These are phyloP conservation scores for Empis livida DNA, from an alignment of 2,888 invertebrate species.

Conservation along the genomic window DNA sequence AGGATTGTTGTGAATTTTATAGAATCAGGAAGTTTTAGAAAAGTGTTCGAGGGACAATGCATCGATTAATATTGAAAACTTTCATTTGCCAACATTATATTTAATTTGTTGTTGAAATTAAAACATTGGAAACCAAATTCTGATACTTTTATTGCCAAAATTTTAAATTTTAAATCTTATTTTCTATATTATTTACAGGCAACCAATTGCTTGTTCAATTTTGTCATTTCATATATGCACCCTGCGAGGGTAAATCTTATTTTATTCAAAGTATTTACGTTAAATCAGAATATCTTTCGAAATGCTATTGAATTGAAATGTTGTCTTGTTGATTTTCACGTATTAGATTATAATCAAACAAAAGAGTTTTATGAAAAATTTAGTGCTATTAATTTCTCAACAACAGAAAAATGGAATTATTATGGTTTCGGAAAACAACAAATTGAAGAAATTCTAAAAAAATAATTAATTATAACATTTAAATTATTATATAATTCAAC, in stretches of 20 bases:
- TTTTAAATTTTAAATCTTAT: too few relatives aligned
- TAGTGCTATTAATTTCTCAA: constrained; percentile 54
- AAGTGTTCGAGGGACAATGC: too few relatives aligned
- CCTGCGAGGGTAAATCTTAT: constrained; percentile 68
- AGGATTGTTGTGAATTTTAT: too few relatives aligned
- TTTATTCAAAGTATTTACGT: constrained; percentile 83
- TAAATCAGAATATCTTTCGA: constrained; percentile 40
- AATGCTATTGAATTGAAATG: constrained; percentile 41
- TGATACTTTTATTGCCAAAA: too few relatives aligned
- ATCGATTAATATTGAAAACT: too few relatives aligned
- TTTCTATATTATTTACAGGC: constrained; percentile 13
- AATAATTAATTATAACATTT: constrained; percentile 1
- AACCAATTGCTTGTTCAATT: constrained; percentile 61
- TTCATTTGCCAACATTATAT: too few relatives aligned
- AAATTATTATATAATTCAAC: too few relatives aligned
- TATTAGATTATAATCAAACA: constrained; percentile 76
- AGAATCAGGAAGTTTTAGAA: too few relatives aligned
- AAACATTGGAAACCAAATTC: too few relatives aligned
- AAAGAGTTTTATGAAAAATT: constrained; percentile 56
- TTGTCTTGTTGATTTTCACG: constrained; percentile 61
- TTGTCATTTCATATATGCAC: constrained; percentile 72
- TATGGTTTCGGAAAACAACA: constrained; percentile 39
- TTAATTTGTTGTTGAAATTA: too few relatives aligned
- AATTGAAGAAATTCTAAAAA: constrained; percentile 13
- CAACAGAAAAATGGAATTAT: constrained; percentile 55